Percentiles rank a stretch among this genome's conserved stretches.
Evolutionary conservation across 2,113 vertebrate species (phyloP).

Genomic region (Varanus komodoensis): DNA sequence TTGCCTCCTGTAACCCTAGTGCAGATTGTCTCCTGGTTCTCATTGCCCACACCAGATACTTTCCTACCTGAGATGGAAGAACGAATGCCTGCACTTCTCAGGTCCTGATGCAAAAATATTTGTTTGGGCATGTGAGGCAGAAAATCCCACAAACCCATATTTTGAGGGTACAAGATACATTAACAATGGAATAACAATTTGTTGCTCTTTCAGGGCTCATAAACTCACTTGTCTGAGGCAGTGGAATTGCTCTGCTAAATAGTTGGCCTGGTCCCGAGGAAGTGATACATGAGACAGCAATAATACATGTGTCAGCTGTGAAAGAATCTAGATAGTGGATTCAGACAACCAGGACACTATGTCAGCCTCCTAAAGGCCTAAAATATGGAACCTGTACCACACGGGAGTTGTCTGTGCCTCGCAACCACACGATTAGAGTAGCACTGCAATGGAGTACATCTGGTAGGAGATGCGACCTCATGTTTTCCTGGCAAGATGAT

Average conservation of each 20-base stretch:
- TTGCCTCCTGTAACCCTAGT: too few relatives aligned
- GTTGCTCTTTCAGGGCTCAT: not conserved
- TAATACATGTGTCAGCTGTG: not conserved
- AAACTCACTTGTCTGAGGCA: too few relatives aligned
- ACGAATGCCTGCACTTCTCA: not conserved
- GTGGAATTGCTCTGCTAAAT: too few relatives aligned
- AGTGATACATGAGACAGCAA: not conserved
- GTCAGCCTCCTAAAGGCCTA: not conserved
- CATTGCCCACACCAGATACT: not conserved
- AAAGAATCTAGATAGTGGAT: not conserved
- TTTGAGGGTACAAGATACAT: too few relatives aligned
- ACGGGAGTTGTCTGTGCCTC: not conserved
- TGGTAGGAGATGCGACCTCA: not conserved
- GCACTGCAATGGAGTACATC: not conserved
- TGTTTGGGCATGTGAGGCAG: not conserved
- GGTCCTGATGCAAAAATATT: not conserved
- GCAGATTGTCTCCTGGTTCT: too few relatives aligned
- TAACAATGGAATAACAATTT: not conserved
- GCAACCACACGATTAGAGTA: not conserved
- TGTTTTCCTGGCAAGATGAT: not conserved
- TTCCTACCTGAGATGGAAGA: not conserved
- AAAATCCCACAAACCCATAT: not conserved
- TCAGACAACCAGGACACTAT: not conserved
- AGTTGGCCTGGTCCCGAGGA: not conserved
- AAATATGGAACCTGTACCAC: not conserved